Base-by-base conservation (phyloP, 2,797 vertebrate genomes). In the Pseudochromis fuscus region DNA sequence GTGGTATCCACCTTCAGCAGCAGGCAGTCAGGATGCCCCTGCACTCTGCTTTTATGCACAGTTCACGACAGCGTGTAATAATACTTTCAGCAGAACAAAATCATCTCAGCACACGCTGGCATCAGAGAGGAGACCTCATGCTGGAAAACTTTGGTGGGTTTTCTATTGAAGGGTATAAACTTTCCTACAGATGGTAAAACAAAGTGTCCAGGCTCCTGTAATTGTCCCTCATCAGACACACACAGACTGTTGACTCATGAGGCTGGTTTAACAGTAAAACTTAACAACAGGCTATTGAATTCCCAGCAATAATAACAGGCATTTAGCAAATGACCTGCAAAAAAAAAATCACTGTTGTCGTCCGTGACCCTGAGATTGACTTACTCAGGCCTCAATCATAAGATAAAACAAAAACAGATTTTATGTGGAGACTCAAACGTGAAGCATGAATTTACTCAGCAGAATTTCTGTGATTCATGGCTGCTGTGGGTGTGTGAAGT, bases 191-290 rank as follows among this genome's bases (percentile, higher is more conserved):
- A 90, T 82, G 84, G 79, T 83, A 91, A 89, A 87, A 90, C 78
- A 83, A 89, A 75, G 77, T 75, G 37, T 38, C 73, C 33, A 74
- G 70, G 66, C 80, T 80, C 75, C 87, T 93, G 76, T 92, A 87
- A 93, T 93, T 94, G 88, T 86, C 88, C 83, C 72, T 72, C 51
- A 83, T 88, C 81, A 91, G 69, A 81, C 74, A 65, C 74, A 86
- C 75, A 62, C 46, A 72, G 65, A 51, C 75, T 57, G 72, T 44
- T 90, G 85, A 89, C 77, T 91, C 85, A 88, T 53, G 9, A 51
- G 66, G 62, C 64, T 58, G 27, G 15, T 69, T 82, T 75, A 78
- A 81, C 52, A 60, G 60, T 91, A 75, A 84, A 53, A 87, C 77
- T 89, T 90, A 93, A 93, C 87, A 77, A 89, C 71, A 70, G 79